Conservation (phyloP, 1,140 invertebrate species). For the Phymorhynchus buccinoides region DNA sequence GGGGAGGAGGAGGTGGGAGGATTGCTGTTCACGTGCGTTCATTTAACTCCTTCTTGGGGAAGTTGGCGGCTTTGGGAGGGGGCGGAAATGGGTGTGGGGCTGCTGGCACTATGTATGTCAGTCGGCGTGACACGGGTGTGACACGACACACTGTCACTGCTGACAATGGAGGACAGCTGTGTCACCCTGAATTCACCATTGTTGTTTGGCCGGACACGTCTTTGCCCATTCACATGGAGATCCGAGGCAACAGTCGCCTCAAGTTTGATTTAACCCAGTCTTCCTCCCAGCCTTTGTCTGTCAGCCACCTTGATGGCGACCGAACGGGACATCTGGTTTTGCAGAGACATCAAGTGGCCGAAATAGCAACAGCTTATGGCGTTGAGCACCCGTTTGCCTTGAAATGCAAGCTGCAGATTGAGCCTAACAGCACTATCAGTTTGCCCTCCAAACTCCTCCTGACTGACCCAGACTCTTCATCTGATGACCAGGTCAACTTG, state of each 20-base stretch:
- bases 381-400: constrained; percentile 57
- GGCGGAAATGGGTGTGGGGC: constrained; percentile 50
- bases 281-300: constrained; percentile 10
- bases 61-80: constrained; percentile 50
- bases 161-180: constrained; percentile 46
- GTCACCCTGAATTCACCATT: constrained; percentile 40
- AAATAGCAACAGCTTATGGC: constrained; percentile 59
- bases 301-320: constrained; percentile 56
- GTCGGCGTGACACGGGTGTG: constrained; percentile 53
- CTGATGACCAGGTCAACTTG: constrained; percentile 47
- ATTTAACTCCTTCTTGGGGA: constrained; percentile 53
- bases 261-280: constrained; percentile 38
- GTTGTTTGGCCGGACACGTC: constrained; percentile 44
- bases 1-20: constrained; percentile 60
- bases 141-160: constrained; percentile 45
- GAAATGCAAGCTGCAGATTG: constrained; percentile 55
- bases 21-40: constrained; percentile 49
- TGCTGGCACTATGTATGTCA: constrained; percentile 57
- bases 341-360: constrained; percentile 45
- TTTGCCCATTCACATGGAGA: constrained; percentile 38
- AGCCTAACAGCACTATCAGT: constrained; percentile 44
- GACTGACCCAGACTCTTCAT: constrained; percentile 45
- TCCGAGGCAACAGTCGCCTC: constrained; percentile 49
- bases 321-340: constrained; percentile 54
- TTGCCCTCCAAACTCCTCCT: constrained; percentile 59